Evolutionary conservation across 2,888 invertebrate genomes (phyloP), one percentile per base, ranked within the genome.

Genomic region (Pollenia labialis): DNA sequence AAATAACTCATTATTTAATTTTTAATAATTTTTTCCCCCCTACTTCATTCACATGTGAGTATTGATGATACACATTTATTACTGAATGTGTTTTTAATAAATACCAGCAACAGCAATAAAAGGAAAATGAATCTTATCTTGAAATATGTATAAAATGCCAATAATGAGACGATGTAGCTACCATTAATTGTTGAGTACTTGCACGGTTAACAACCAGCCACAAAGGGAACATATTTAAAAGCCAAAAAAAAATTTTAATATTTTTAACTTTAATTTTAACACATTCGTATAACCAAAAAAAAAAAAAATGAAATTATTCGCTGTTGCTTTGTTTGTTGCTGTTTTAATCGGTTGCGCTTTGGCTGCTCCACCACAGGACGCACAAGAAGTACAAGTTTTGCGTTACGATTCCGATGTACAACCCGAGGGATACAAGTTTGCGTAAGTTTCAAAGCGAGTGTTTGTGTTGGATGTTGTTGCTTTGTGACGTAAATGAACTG

Each of bases 391-490:
- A 3, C 94, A 95, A 90, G 94, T 96, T 87, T 88, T 95, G 69
- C 94, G 95, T 87, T 95, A 95, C 90, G 95, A 96, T 60, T 93
- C 94, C 85, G 94, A 95, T 91, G 92, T 92, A 69, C 92, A 92
- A 85, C 91, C 92, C 40, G 92, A 92, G 88, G 90, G 92, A 89
- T 92, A 92, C 85, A 92, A 92, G 88, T 92, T 92, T 89, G 90
- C 87, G 92, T 92, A 91, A 90, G 92, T 91, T 56, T 68, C 23
- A 44, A 9, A 2, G 23, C 3, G 23, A 23, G 32, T 2, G 32
- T 32, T 7, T 77, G 48, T 54, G 10, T 14, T 7, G 4, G 11
- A 72, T 58, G 60, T 64, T n/a, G 11, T 58, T 10, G 14, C 23
- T n/a, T 44, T n/a, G 44, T 32, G 58, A 50, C 40, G n/a, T 48